Conservation (phyloP, 2,888 invertebrate genomes). For the Drosophila putrida region DNA sequence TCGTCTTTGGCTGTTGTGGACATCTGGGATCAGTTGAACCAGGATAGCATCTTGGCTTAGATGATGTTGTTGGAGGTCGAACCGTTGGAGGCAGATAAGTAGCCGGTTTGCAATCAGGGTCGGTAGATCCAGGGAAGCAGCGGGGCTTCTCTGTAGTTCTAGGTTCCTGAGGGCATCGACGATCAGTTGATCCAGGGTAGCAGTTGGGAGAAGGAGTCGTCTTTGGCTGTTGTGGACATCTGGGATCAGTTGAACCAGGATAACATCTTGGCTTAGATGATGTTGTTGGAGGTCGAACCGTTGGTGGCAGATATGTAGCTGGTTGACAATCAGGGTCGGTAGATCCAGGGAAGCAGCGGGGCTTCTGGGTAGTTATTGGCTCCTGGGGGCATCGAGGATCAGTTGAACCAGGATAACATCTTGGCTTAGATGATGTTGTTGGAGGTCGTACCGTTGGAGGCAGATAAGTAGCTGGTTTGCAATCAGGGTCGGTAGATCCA, state of each 20-base stretch:
- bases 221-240: conserved; percentile 1
- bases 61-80: conserved; percentile 1
- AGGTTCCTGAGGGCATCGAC: conserved; percentile 13
- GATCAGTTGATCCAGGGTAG: conserved; percentile 54
- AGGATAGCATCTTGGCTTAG: conserved; percentile 55
- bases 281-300: background rate
- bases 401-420: conserved; percentile 7
- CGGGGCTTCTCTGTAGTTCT: conserved; percentile 16
- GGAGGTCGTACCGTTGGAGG: conserved; percentile 2
- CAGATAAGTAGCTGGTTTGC: conserved; percentile 6
- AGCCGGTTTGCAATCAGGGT: conserved; percentile 60
- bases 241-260: conserved; percentile 56
- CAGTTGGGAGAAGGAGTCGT: conserved; percentile 3
- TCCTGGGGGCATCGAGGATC: conserved; percentile 63
- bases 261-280: background rate
- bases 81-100: conserved; percentile 19
- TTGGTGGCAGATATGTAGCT: conserved; percentile 6
- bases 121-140: conserved; percentile 73
- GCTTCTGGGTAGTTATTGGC: background rate
- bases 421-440: background rate
- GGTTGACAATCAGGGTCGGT: conserved; percentile 5
- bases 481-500: conserved; percentile 14
- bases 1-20: conserved; percentile 3
- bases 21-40: background rate
- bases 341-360: conserved; percentile 23